Evolutionary conservation across 1,140 invertebrate species (phyloP).

Genomic region (Megathymus violae): DNA sequence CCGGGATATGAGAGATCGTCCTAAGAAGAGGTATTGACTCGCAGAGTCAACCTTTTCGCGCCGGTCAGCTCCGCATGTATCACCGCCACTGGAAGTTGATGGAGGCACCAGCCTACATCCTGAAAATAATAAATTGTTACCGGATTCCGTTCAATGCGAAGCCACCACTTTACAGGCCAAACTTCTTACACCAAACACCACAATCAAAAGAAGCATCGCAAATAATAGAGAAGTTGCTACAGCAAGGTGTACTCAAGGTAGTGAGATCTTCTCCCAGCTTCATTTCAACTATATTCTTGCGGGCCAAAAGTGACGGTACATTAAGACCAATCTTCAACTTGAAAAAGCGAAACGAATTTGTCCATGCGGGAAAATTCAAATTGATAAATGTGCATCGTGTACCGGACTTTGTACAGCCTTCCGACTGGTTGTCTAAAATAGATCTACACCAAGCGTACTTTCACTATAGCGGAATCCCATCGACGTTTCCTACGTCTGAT

Average conservation of each 20-base stretch:
- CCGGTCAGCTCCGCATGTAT: conserved; percentile 8
- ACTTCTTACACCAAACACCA: conserved; percentile 1
- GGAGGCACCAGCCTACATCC: conserved; percentile 14
- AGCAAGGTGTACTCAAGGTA: background rate
- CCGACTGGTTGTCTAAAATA: conserved; percentile 51
- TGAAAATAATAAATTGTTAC: conserved; percentile 25
- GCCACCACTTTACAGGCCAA: conserved; percentile 1
- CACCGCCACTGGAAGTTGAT: conserved; percentile 4
- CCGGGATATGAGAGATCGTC: too few relatives aligned
- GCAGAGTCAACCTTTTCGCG: conserved; percentile 12
- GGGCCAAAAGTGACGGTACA: conserved; percentile 38
- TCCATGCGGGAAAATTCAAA: conserved; percentile 27
- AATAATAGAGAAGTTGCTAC: conserved; percentile 10
- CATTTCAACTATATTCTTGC: conserved; percentile 22
- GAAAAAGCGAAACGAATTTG: conserved; percentile 42
- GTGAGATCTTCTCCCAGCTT: conserved; percentile 14
- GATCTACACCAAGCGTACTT: conserved; percentile 56
- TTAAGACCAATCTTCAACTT: conserved; percentile 55
- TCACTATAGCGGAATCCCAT: conserved; percentile 47
- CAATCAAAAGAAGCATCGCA: background rate
- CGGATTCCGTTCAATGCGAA: conserved; percentile 16
- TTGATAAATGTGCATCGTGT: conserved; percentile 41
- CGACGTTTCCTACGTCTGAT: conserved; percentile 46
- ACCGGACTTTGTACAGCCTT: conserved; percentile 36
- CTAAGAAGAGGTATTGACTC: too few relatives aligned